Base-by-base conservation (phyloP, 1,140 invertebrate genomes). In the Mercenaria mercenaria region DNA sequence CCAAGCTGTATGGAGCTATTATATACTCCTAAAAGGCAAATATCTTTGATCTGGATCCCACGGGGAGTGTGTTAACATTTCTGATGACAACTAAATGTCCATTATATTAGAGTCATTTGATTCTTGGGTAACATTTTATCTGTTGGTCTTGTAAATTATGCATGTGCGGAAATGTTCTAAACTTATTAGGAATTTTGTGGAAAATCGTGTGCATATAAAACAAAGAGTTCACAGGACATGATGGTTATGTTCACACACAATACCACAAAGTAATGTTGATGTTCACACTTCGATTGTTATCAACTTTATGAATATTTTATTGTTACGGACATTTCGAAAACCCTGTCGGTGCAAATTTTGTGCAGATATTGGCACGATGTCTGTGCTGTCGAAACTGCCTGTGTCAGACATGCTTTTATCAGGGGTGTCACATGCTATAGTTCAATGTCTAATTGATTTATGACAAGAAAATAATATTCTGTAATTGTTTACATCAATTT, bases 261-360 rank as follows among this genome's bases (percentile, higher is more conserved):
- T 72, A 15, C 34, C 26, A 26, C 13, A 20, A 26, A 39, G 15
- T 67, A 39, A 72, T 72, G 37, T n/a, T 72, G 67, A 72, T 72
- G 67, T 18, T 72, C 2, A 41, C 67, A 39, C 23, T 11, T 1
- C 3, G 34, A 32, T 39, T 39, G 20, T 18, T 1, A 32, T 6
- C 0, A 8, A n/a, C 1, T 37, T 72, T 34, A 72, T 72, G 67
- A 72, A 72, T 72, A 72, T 29, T 72, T 72, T 72, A 72, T 72
- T 20, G 11, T 10, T 39, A 39, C 29, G 32, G 61, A 67, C 61
- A 34, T 32, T 37, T 32, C 29, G 8, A 34, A 10, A 67, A 6
- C n/a, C n/a, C 4, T 34, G 6, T 32, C 10, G 8, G 32, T 32
- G 61, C 23, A 67, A 67, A 10, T 10, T 37, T 34, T 67, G 32